Conservation (phyloP, 2,113 vertebrate species). For the Trematocara unimaculatum region DNA sequence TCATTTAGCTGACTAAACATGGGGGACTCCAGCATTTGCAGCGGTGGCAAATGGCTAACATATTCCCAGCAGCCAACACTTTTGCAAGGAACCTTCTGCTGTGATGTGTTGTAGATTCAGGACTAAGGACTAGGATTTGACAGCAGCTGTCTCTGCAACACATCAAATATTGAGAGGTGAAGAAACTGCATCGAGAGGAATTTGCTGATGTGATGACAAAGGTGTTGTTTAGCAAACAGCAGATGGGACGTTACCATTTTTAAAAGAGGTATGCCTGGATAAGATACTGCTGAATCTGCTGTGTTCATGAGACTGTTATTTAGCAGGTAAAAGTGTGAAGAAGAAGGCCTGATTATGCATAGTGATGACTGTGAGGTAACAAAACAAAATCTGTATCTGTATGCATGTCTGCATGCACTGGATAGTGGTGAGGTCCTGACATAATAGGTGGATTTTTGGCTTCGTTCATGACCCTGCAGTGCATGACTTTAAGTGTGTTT, state of each 20-base stretch:
- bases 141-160: constrained; percentile 26
- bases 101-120: neutral
- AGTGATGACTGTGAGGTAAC: fast-evolving
- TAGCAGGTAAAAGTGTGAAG: neutral
- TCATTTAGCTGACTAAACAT: constrained; percentile 49
- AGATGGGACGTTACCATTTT: neutral
- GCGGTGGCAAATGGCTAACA: neutral
- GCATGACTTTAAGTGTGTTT: neutral
- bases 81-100: neutral
- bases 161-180: constrained; percentile 26
- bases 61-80: neutral
- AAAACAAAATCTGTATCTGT: neutral
- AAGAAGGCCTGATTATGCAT: neutral
- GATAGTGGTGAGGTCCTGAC: neutral
- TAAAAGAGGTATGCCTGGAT: neutral
- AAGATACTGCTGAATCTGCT: neutral
- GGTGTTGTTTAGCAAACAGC: constrained; percentile 19
- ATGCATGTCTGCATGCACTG: neutral
- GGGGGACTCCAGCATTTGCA: neutral
- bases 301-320: neutral
- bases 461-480: neutral
- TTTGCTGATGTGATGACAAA: constrained; percentile 23
- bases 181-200: constrained; percentile 12
- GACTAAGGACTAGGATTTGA: constrained; percentile 4
- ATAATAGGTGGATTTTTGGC: neutral